Evolutionary conservation across 2,888 invertebrate species (phyloP).

Genomic region (Oscheius sp.): DNA sequence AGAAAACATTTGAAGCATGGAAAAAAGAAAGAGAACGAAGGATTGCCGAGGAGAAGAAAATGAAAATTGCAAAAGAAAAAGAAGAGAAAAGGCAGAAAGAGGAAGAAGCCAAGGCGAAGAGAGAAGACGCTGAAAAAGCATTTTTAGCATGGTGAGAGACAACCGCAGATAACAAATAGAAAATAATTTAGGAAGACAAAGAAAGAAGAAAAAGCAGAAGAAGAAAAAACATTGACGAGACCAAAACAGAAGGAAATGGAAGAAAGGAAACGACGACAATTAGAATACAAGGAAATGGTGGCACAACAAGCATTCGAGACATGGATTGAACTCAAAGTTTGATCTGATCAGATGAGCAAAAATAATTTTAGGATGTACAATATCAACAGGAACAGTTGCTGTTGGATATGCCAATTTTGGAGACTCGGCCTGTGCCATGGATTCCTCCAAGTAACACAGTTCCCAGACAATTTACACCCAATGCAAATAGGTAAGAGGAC

Average conservation of each 20-base stretch:
- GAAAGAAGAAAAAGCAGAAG: slow-evolving; percentile 21
- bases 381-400: slow-evolving; percentile 13
- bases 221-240: background rate
- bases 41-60: slow-evolving; percentile 25
- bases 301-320: slow-evolving; percentile 52
- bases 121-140: slow-evolving; percentile 42
- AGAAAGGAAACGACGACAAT: background rate
- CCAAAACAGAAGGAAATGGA: background rate
- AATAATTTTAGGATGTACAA: slow-evolving; percentile 20
- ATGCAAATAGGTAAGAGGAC: slow-evolving; percentile 15
- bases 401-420: slow-evolving; percentile 5
- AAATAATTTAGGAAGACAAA: slow-evolving; percentile 14
- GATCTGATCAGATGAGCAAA: background rate
- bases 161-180: no score
- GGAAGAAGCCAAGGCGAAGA: slow-evolving; percentile 29
- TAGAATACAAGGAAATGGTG: slow-evolving; percentile 36
- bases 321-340: slow-evolving; percentile 51
- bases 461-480: slow-evolving; percentile 39
- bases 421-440: slow-evolving; percentile 42
- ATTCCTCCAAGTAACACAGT: slow-evolving; percentile 53
- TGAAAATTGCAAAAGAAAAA: slow-evolving; percentile 6
- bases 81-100: background rate
- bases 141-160: slow-evolving; percentile 48
- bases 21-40: slow-evolving; percentile 39
- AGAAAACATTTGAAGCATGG: slow-evolving; percentile 48